Base-by-base conservation (phyloP, 2,113 vertebrate species). In the Cyprinus carpio region DNA sequence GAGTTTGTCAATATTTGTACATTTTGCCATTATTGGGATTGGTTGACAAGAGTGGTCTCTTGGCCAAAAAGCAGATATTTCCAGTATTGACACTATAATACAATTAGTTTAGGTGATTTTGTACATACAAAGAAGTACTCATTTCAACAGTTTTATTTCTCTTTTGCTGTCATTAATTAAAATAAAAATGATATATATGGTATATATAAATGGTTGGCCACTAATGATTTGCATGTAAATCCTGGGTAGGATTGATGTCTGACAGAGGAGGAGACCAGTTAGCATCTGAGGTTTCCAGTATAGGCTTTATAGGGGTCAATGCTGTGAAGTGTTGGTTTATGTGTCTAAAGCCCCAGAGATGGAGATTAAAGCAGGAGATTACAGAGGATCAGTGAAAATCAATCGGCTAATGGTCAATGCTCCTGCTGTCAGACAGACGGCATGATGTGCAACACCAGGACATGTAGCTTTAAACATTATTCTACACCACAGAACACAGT, bases 241-340 rank as follows among this genome's bases (percentile, higher is more conserved):
- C 75, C 15, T 34, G 27, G 18, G 3, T 34, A 34, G 23, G 75
- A 77, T 56, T 4, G 29, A 23, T 31, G 27, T 40, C 3, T 71
- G 10, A 77, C 49, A 54, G 49, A 76, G 46, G 4, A 51, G 49
- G 4, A 37, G 9, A 71, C 34, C 67, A 56, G 27, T 54, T 60
- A 62, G 1, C 23, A 40, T 37, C 58, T 60, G 54, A 40, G 31
- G 34, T 62, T 60, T 80, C 56, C 58, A 62, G 64, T 7, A n/a
- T n/a, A 12, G 58, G 60, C 15, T 81, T 81, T 12, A 81, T 65
- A 40, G 58, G 56, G 78, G 37, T 81, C 78, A 65, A 13, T 37
- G 18, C n/a, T 81, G 78, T 43, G 37, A 81, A 81, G 58, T 81
- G 78, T 81, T 81, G 78, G 58, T 64, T 81, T 43, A 81, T 64